These are phyloP conservation scores for Sakesphorus luctuosus DNA, from an alignment of 2,113 vertebrate species.

Conservation along the genomic window DNA sequence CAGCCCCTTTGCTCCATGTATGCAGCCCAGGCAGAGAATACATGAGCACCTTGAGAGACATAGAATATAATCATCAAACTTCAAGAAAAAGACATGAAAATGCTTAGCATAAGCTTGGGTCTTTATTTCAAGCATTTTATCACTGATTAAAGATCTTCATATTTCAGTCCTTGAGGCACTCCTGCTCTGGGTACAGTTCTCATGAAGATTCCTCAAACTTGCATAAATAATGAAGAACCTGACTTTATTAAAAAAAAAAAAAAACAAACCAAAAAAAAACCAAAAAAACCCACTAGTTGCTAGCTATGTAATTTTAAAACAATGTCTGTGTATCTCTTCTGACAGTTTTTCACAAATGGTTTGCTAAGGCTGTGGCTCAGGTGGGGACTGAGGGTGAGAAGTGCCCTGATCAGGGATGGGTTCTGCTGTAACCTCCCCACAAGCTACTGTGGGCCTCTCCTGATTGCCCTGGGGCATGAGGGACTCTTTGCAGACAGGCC, in stretches of 20 bases:
- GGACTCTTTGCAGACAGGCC: not conserved
- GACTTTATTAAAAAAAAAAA: not conserved
- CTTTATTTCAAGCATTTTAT: not conserved
- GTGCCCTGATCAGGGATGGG: rapidly evolving
- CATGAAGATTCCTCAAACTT: not conserved
- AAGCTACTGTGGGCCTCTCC: not conserved
- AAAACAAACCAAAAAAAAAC: no score
- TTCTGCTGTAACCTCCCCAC: not conserved
- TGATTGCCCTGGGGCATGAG: rapidly evolving
- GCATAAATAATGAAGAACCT: not conserved
- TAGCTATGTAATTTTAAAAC: not conserved
- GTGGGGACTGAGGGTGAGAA: not conserved
- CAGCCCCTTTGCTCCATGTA: not conserved
- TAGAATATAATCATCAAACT: not conserved
- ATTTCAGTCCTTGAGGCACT: not conserved
- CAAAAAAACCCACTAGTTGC: not conserved
- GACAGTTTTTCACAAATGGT: not conserved
- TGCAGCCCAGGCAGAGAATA: not conserved
- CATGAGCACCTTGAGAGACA: not conserved
- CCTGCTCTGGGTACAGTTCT: not conserved
- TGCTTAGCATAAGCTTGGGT: not conserved
- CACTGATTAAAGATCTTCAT: not conserved
- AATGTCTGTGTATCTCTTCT: not conserved
- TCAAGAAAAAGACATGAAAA: not conserved
- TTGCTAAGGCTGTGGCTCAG: not conserved